A percentile compares a stretch with the other conserved stretches of the same genome.
Conservation (phyloP, 2,113 vertebrate genomes). For the Rhinoderma darwinii region DNA sequence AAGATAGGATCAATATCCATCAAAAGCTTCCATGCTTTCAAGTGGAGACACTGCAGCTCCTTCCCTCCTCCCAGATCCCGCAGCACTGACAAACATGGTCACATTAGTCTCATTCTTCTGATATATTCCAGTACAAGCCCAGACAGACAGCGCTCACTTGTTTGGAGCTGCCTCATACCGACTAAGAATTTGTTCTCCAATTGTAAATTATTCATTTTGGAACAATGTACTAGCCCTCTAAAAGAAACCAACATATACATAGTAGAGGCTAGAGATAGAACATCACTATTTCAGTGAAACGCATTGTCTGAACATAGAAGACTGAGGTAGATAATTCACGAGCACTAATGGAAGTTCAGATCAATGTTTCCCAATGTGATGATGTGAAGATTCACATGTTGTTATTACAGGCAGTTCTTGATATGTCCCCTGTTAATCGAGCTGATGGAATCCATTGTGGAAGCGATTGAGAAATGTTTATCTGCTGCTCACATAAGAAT, state of each 20-base stretch:
- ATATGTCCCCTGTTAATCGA: not conserved
- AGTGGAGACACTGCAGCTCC: conserved; percentile 18
- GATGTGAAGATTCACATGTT: not conserved
- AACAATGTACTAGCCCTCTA: not conserved
- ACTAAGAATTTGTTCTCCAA: not conserved
- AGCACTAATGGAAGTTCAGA: not conserved
- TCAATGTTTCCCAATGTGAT: not conserved
- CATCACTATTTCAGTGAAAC: not conserved
- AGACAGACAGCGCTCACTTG: not conserved
- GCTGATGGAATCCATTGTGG: not conserved
- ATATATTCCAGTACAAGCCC: conserved; percentile 3
- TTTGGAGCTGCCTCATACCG: not conserved
- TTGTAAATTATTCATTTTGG: not conserved
- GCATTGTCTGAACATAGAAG: not conserved
- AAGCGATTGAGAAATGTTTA: not conserved
- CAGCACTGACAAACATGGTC: conserved; percentile 3
- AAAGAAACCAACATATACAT: too few relatives aligned
- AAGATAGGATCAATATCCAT: conserved; percentile 51
- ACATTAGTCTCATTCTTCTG: not conserved
- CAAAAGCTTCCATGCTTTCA: conserved; percentile 27
- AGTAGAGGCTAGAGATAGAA: too few relatives aligned
- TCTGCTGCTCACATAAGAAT: not conserved
- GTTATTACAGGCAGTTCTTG: not conserved
- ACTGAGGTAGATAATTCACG: not conserved
- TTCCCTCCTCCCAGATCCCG: not conserved